Percentiles rank a stretch among this genome's conserved stretches.
phyloP scores from a whole-genome alignment of 2,113 vertebrate species.

The Neopipo cinnamomea region DNA sequence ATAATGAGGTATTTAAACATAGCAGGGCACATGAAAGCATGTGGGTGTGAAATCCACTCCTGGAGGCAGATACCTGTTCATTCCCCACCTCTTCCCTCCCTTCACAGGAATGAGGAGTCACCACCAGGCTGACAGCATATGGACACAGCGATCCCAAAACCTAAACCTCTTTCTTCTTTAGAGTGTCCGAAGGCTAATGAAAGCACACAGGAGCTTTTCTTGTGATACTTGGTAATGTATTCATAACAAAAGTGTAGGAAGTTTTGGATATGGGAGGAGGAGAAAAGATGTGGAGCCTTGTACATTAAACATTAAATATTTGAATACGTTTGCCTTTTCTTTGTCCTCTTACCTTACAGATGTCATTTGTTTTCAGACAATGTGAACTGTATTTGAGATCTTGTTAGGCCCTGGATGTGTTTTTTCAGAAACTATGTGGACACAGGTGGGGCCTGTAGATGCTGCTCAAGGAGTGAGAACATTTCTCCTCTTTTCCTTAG shows the following conservation, averaged over 20 bases:
- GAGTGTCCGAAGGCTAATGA: not conserved
- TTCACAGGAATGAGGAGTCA: not conserved
- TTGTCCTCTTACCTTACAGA: not conserved
- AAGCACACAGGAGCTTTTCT: not conserved
- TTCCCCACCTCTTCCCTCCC: not conserved
- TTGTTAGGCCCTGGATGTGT: not conserved
- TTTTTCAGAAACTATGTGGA: not conserved
- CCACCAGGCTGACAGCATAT: not conserved
- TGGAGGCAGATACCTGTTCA: not conserved
- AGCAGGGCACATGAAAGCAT: not conserved
- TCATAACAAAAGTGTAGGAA: not conserved
- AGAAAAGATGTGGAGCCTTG: not conserved
- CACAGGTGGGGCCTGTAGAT: not conserved
- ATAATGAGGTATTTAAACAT: not conserved
- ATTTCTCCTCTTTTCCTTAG: not conserved
- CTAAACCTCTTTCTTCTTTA: not conserved
- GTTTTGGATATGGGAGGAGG: not conserved
- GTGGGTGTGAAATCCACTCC: not conserved
- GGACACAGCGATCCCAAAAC: not conserved
- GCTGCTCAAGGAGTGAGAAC: not conserved
- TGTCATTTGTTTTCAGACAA: conserved; percentile 29
- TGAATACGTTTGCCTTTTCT: conserved; percentile 16
- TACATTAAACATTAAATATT: conserved; percentile 39
- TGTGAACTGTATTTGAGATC: not conserved
- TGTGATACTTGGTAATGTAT: not conserved